phyloP scores from a whole-genome alignment of 2,888 invertebrate species.

The Dicycla oo region DNA sequence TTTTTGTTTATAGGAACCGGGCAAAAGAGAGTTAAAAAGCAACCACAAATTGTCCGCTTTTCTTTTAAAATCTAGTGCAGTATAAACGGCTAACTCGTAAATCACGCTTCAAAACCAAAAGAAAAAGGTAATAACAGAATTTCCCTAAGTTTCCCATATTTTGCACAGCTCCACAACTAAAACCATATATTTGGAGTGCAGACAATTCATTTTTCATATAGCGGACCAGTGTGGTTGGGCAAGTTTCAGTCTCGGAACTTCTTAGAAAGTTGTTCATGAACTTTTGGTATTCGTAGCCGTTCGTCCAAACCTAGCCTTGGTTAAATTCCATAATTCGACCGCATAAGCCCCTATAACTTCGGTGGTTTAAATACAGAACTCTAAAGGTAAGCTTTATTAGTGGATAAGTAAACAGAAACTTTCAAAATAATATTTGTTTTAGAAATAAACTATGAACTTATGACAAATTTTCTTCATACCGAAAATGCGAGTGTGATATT shows the following conservation, averaged over 20 bases:
- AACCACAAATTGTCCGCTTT: slow-evolving; percentile 14
- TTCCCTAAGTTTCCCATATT: slow-evolving; percentile 77
- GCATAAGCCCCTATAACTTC: slow-evolving; percentile 68
- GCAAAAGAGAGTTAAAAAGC: neutral
- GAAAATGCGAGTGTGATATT: slow-evolving; percentile 18
- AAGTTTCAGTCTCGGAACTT: slow-evolving; percentile 81
- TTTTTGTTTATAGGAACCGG: too few relatives aligned
- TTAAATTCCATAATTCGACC: slow-evolving; percentile 82
- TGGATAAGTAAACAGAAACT: slow-evolving; percentile 21
- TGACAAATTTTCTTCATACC: slow-evolving; percentile 16
- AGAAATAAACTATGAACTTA: slow-evolving; percentile 1
- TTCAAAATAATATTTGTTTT: slow-evolving; percentile 24
- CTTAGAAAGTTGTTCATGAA: slow-evolving; percentile 78
- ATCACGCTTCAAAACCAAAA: slow-evolving; percentile 46
- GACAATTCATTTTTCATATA: slow-evolving; percentile 90
- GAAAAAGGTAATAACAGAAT: slow-evolving; percentile 65
- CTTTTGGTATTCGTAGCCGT: slow-evolving; percentile 85
- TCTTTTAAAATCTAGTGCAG: slow-evolving; percentile 26
- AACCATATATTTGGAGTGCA: slow-evolving; percentile 86
- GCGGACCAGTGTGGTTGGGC: slow-evolving; percentile 75
- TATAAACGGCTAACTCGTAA: slow-evolving; percentile 42
- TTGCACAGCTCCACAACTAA: slow-evolving; percentile 78
- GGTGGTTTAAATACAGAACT: slow-evolving; percentile 63
- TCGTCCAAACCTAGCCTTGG: slow-evolving; percentile 74
- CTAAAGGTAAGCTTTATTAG: slow-evolving; percentile 50